phyloP scores from a whole-genome alignment of 2,888 invertebrate genomes.

The Ennomos fuscantarius region DNA sequence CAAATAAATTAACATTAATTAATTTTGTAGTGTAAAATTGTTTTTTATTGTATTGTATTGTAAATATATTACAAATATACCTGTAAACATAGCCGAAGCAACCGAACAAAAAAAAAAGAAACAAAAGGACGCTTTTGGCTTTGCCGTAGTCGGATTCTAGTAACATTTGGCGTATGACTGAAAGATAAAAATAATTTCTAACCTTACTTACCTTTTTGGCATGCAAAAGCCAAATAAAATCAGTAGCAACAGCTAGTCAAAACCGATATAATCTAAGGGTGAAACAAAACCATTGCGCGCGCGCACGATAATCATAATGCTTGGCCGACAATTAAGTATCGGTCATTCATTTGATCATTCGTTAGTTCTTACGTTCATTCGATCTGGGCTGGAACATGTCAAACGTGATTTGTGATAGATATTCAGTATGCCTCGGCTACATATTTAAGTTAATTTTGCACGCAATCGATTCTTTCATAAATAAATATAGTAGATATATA shows the following conservation, averaged over 20 bases:
- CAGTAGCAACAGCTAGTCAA: slow-evolving; percentile 6
- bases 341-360: slow-evolving; percentile 52
- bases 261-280: slow-evolving; percentile 36
- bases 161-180: no score
- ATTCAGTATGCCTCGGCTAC: slow-evolving; percentile 28
- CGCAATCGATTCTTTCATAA: no score
- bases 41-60: no score
- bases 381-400: slow-evolving; percentile 67
- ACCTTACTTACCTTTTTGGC: no score
- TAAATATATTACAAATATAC: no score
- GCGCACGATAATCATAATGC: slow-evolving; percentile 40
- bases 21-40: no score
- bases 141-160: no score
- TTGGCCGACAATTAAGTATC: slow-evolving; percentile 69
- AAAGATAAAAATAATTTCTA: no score
- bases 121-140: not conserved
- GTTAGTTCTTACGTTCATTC: slow-evolving; percentile 30
- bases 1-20: no score
- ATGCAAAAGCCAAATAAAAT: not conserved
- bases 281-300: slow-evolving; percentile 37
- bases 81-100: no score
- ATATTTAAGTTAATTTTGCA: no score
- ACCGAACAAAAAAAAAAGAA: not conserved
- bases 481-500: no score
- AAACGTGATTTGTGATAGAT: slow-evolving; percentile 81